Conservation (phyloP, 2,113 vertebrate species). For the Cyanoramphus novaezelandiae region DNA sequence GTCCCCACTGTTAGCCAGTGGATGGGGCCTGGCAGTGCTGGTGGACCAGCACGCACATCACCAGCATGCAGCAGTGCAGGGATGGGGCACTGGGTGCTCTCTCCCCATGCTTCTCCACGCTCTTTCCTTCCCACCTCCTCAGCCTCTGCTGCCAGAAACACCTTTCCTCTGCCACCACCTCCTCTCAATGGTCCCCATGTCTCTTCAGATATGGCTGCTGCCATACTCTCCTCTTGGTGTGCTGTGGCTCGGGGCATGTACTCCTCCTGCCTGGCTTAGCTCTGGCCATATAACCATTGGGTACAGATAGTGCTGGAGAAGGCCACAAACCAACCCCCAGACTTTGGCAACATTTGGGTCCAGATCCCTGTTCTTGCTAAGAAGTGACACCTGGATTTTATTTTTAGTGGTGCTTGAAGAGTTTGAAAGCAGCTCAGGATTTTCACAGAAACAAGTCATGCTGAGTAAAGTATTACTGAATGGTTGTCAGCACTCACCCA, state of each 20-base stretch:
- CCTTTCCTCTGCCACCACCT: not conserved
- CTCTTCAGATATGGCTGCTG: not conserved
- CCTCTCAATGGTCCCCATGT: not conserved
- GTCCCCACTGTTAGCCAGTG: rapidly evolving
- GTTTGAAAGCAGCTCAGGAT: not conserved
- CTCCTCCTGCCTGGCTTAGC: not conserved
- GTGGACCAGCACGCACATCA: rapidly evolving
- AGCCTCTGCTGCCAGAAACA: not conserved
- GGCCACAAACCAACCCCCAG: not conserved
- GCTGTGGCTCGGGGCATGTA: not conserved
- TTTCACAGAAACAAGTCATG: not conserved
- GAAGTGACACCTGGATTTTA: not conserved
- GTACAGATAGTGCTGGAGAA: not conserved
- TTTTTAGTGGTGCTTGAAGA: not conserved
- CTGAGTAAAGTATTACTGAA: not conserved
- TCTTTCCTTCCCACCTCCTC: not conserved
- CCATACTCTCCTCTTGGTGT: rapidly evolving
- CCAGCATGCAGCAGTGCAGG: rapidly evolving
- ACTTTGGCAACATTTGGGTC: not conserved
- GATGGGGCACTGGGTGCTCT: rapidly evolving
- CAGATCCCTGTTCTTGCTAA: not conserved
- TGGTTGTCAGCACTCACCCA: not conserved
- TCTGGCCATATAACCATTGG: rapidly evolving
- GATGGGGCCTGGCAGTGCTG: rapidly evolving
- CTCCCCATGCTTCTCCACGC: rapidly evolving